Evolutionary conservation across 2,888 invertebrate species (phyloP).

Genomic region (Leuctra nigra): DNA sequence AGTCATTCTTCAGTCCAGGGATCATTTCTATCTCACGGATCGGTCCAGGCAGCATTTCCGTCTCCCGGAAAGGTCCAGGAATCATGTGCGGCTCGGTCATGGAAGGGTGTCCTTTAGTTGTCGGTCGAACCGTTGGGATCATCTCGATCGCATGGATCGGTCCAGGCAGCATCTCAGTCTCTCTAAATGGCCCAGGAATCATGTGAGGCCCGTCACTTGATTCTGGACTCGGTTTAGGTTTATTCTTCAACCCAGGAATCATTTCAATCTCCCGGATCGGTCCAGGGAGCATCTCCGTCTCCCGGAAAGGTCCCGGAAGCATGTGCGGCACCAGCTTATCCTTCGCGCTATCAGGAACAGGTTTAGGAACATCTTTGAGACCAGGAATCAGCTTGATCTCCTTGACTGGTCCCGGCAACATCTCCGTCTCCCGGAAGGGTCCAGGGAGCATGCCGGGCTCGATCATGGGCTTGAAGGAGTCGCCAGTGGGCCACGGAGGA

Average conservation of each 20-base stretch:
- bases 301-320: neutral
- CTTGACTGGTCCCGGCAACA: neutral
- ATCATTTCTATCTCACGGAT: neutral
- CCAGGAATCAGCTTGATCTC: neutral
- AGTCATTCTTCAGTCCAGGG: neutral
- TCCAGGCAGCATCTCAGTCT: neutral
- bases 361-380: neutral
- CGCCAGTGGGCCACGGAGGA: constrained; percentile 11
- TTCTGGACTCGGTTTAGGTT: neutral
- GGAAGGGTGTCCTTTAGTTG: neutral
- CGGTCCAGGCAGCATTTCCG: constrained; percentile 10
- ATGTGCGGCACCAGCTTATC: neutral
- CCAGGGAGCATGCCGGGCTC: neutral
- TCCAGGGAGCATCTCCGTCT: constrained; percentile 8
- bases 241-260: neutral
- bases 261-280: constrained; percentile 20
- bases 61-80: neutral
- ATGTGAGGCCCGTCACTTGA: neutral
- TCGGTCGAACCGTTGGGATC: neutral
- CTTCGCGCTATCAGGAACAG: neutral
- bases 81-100: neutral
- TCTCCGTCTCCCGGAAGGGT: neutral
- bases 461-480: neutral
- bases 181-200: neutral
- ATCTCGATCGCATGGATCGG: neutral